Evolutionary conservation across 2,888 invertebrate species (phyloP), one percentile per base, ranked within the genome.

Genomic region (Eulithis prunata): DNA sequence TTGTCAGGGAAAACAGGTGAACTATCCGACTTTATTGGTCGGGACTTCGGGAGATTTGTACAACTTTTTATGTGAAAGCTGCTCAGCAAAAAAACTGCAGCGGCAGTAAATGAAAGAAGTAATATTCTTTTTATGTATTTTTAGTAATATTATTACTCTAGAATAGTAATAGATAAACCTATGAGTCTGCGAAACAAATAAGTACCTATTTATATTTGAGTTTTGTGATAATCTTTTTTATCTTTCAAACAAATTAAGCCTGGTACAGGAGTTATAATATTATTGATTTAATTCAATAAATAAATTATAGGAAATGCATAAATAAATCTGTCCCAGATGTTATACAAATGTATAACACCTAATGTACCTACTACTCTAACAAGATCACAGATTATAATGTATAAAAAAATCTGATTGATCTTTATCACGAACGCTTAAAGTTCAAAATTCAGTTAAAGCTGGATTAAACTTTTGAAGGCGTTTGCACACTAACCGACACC

Each of bases 401-500:
- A 21, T 21, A 21, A 21, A 21, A 21, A 21, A 21, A 21, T 21
- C 21, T 21, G 21, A 21, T 2, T 21, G 41, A 36, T 12, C 52
- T 21, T 38, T 60, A 38, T 14, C n/a, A 21, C 63, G 6, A 51
- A 10, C 53, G 38, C 13, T 21, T 62, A 66, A 49, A 7, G 55
- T 32, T 13, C 45, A 51, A 61, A 49, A 54, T 51, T 66, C 28
- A 59, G 57, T 46, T 57, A 11, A 54, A 54, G 49, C 54, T 54
- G 49, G 46, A 46, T 52, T n/a, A 51, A n/a, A 52, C 45, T 52
- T 13, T 21, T 51, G 54, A 54, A 54, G 53, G 65, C 46, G 62
- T 59, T 51, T 62, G 21, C 21, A 21, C 21, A 21, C 21, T 21
- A 21, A 1, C 21, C 21, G 21, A 21, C 21, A 21, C 21, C 21